These are phyloP conservation scores for Meliscaeva auricollis DNA, from an alignment of 2,888 invertebrate species.

Conservation along the genomic window DNA sequence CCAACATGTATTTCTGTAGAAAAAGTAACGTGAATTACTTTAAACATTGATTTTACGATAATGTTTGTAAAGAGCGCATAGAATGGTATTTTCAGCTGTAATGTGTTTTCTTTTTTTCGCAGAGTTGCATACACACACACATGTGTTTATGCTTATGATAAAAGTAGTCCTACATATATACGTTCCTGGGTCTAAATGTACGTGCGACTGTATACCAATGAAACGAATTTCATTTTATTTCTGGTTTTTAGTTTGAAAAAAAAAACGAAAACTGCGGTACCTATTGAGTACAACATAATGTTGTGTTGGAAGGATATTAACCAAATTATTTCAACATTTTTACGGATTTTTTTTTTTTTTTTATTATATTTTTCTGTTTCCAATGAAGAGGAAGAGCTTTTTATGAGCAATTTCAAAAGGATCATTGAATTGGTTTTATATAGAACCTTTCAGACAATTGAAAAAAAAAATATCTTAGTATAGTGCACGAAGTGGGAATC, in stretches of 20 bases:
- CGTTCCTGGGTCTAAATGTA: background rate
- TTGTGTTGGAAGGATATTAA: slow-evolving; percentile 55
- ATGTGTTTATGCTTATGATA: background rate
- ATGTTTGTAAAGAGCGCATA: slow-evolving; percentile 32
- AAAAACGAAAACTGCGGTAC: slow-evolving; percentile 26
- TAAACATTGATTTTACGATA: slow-evolving; percentile 70
- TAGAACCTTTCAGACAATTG: slow-evolving; percentile 49
- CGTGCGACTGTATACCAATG: slow-evolving; percentile 13
- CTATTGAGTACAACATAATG: background rate
- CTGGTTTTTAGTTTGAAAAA: slow-evolving; percentile 19
- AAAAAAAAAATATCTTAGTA: slow-evolving; percentile 4
- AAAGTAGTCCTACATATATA: background rate
- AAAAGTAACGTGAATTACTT: slow-evolving; percentile 40
- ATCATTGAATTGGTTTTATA: slow-evolving; percentile 56
- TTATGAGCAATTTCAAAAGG: slow-evolving; percentile 32
- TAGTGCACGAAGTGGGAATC: background rate
- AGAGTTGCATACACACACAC: background rate
- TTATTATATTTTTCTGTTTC: background rate
- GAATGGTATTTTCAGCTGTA: background rate
- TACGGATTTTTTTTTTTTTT: slow-evolving; percentile 24
- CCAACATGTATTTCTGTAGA: slow-evolving; percentile 4
- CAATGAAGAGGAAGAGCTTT: slow-evolving; percentile 24
- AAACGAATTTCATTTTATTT: slow-evolving; percentile 35
- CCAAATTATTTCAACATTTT: slow-evolving; percentile 67
- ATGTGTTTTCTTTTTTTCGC: slow-evolving; percentile 4